Base-by-base conservation (phyloP, 1,140 invertebrate species). In the Gryon sp. region DNA sequence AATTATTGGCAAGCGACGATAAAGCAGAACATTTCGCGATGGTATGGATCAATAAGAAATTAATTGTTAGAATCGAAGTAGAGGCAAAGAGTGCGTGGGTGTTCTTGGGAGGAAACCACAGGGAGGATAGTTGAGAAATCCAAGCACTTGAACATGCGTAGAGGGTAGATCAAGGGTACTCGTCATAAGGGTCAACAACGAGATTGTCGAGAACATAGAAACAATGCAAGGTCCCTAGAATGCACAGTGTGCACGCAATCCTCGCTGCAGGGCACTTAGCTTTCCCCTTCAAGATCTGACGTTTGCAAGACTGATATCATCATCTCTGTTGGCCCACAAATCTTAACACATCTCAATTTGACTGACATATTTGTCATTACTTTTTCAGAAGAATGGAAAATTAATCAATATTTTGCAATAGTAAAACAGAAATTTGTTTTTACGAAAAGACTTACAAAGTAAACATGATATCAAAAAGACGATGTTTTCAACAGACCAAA, bases 171-270 rank as follows among this genome's bases (percentile, higher is more conserved):
- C 76, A 73, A 83, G 84, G 79, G 80, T 83, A 76, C 84, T 86
- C 79, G 83, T 87, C 80, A 84, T 82, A 83, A 86, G 84, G 76
- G 60, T 80, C 82, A 76, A 83, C 82, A 84, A 84, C 85, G n/a
- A 84, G 84, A 88, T 87, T 87, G 85, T 82, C 74, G 69, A 57
- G 72, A 80, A 77, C 80, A 65, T 73, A 82, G 83, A 87, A 88
- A 87, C 85, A 86, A 86, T 85, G 76, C 83, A 59, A 78, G 72
- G 79, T 84, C 72, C 70, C 65, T 53, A 74, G 74, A 70, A 78
- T 81, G 82, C 80, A 81, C 1, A 4, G 63, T 43, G 36, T 63
- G 28, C 76, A 79, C 80, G 76, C 76, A 76, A 78, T 69, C 70
- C 66, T 53, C 78, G 52, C 62, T 78, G 60, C 78, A 77, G 59